Evolutionary conservation across 2,888 invertebrate species (phyloP).

Genomic region (Drosophila eohydei): DNA sequence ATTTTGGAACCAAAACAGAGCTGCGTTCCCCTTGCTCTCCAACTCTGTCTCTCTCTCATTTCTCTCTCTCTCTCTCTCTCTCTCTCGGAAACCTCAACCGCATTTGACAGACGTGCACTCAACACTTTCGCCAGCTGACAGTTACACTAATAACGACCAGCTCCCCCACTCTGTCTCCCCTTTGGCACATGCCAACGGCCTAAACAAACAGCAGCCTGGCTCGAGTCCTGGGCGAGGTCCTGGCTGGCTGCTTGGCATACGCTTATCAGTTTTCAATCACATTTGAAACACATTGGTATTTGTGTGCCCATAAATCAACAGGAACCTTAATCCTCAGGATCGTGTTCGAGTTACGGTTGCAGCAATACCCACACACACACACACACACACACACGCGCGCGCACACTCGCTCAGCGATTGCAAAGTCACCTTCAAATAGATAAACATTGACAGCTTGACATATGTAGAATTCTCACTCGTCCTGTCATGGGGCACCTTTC

Average conservation of each 20-base stretch:
- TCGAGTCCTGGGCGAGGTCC: constrained; percentile 37
- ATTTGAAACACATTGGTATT: constrained; percentile 74
- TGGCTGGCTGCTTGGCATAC: constrained; percentile 35
- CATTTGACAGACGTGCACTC: constrained; percentile 78
- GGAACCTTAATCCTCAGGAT: constrained; percentile 69
- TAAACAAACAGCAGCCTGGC: constrained; percentile 45
- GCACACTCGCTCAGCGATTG: constrained; percentile 9
- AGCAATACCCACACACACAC: constrained; percentile 8
- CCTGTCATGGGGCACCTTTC: constrained; percentile 8
- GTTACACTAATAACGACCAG: constrained; percentile 71
- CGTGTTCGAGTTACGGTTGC: constrained; percentile 36
- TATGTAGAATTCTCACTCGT: constrained; percentile 62
- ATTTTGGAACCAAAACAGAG: constrained; percentile 27
- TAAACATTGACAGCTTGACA: constrained; percentile 80
- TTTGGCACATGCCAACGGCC: constrained; percentile 31
- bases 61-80: too few species aligned
- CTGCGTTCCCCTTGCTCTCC: too few species aligned
- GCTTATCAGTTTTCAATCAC: constrained; percentile 81
- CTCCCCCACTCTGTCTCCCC: background rate
- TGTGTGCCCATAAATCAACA: constrained; percentile 76
- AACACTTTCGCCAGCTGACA: constrained; percentile 77
- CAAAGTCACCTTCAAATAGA: constrained; percentile 69
- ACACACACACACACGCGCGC: constrained; percentile 8
- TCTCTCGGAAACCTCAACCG: constrained; percentile 51
- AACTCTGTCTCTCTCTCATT: too few species aligned